A percentile compares a stretch with the other conserved stretches of the same genome.
phyloP scores from a whole-genome alignment of 2,797 vertebrate genomes.

The Chrysolophus pictus region DNA sequence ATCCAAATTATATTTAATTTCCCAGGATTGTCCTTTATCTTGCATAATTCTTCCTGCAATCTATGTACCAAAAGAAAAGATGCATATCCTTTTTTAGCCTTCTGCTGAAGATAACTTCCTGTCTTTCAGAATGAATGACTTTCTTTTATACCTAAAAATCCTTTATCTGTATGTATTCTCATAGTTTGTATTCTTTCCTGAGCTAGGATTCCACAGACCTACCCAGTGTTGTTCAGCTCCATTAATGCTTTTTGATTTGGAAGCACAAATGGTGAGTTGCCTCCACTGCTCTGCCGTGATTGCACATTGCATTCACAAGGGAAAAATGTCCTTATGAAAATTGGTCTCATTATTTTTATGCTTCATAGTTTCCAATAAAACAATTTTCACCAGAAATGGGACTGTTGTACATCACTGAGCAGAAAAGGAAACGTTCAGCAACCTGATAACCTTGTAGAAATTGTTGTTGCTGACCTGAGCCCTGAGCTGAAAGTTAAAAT shows the following conservation, averaged over 20 bases:
- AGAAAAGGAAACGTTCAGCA: neutral
- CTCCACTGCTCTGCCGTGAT: neutral
- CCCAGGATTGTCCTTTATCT: neutral
- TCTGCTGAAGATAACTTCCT: neutral
- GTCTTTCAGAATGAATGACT: neutral
- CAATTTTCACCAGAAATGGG: slow-evolving; percentile 10
- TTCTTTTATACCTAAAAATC: neutral
- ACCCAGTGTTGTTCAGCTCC: neutral
- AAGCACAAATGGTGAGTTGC: neutral
- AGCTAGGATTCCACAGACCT: neutral
- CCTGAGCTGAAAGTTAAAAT: neutral
- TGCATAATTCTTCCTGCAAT: neutral
- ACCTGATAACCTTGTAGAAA: neutral
- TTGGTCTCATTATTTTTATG: slow-evolving; percentile 6
- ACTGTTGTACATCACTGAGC: neutral
- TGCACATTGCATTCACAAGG: neutral
- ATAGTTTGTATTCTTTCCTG: neutral
- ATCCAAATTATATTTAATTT: neutral
- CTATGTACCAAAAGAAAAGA: neutral
- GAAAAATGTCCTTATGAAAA: slow-evolving; percentile 4
- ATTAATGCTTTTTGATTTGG: neutral
- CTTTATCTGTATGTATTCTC: neutral
- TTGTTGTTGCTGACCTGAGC: neutral
- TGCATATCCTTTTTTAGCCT: neutral
- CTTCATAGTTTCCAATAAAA: neutral